A percentile compares a stretch with the other conserved stretches of the same genome.
Conservation (phyloP, 2,797 vertebrate species). For the Crocodylus rhombifer region DNA sequence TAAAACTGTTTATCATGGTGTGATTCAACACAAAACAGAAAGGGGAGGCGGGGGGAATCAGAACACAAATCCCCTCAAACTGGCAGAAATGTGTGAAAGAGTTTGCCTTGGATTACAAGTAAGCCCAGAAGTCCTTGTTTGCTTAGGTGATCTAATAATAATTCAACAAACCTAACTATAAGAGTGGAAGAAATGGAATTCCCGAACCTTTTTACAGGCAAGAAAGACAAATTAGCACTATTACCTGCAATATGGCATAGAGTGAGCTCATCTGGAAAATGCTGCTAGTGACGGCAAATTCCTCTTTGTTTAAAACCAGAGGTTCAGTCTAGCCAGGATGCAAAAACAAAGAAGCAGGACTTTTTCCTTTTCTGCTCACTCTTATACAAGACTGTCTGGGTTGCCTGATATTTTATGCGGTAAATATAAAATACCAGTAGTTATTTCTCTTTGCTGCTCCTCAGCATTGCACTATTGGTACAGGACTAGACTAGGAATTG, state of each 20-base stretch:
- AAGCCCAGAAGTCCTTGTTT: rapidly evolving
- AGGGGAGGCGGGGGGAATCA: background rate
- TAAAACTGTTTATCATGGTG: background rate
- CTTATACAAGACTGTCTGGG: background rate
- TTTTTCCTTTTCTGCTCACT: background rate
- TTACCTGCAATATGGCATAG: too few species aligned
- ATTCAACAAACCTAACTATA: rapidly evolving
- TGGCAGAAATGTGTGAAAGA: background rate
- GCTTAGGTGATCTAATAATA: background rate
- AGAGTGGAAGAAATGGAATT: background rate
- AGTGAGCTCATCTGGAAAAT: background rate
- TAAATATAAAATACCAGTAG: background rate
- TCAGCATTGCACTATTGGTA: background rate
- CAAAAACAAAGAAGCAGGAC: background rate
- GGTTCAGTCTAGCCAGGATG: background rate
- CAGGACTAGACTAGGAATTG: background rate
- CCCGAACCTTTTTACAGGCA: background rate
- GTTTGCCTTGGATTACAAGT: background rate
- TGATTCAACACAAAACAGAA: background rate
- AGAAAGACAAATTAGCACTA: background rate
- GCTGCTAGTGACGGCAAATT: rapidly evolving
- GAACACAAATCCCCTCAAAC: background rate
- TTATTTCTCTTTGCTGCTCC: background rate
- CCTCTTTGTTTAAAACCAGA: background rate
- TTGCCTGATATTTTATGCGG: background rate